A percentile compares a stretch with the other conserved stretches of the same genome.
These are phyloP conservation scores for Athene noctua DNA, from an alignment of 2,113 vertebrate genomes.

Conservation along the genomic window DNA sequence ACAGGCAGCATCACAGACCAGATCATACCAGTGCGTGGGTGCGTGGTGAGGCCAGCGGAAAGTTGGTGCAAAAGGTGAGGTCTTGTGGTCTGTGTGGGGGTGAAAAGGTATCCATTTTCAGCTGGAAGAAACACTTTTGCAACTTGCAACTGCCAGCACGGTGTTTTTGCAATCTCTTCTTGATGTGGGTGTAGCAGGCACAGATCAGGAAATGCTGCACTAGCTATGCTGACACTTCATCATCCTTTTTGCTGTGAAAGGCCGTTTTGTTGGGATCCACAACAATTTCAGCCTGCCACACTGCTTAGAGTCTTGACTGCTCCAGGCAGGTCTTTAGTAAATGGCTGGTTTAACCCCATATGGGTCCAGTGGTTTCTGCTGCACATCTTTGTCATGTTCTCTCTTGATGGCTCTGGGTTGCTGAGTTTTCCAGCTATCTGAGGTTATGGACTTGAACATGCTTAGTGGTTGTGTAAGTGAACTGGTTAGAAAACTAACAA, in stretches of 20 bases:
- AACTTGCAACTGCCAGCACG: not conserved
- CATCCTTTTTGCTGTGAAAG: not conserved
- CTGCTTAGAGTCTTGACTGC: not conserved
- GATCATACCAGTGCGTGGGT: not conserved
- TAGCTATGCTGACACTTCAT: not conserved
- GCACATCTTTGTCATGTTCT: not conserved
- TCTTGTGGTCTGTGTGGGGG: not conserved
- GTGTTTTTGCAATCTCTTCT: not conserved
- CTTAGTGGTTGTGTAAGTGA: not conserved
- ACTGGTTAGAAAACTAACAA: not conserved
- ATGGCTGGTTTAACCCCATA: accelerated
- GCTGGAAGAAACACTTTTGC: not conserved
- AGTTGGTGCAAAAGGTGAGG: not conserved
- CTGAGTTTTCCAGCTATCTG: not conserved
- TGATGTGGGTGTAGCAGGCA: not conserved
- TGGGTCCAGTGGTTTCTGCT: not conserved
- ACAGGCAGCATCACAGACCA: not conserved
- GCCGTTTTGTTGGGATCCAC: not conserved
- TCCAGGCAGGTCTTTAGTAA: not conserved
- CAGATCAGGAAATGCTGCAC: not conserved
- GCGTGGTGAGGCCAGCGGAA: not conserved
- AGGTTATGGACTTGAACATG: not conserved
- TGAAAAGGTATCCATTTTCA: not conserved
- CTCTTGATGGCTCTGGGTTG: not conserved
- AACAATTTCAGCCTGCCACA: not conserved